Percentiles rank a stretch among this genome's conserved stretches.
Conservation (phyloP, 2,797 vertebrate species). For the Chrysocyon brachyurus region DNA sequence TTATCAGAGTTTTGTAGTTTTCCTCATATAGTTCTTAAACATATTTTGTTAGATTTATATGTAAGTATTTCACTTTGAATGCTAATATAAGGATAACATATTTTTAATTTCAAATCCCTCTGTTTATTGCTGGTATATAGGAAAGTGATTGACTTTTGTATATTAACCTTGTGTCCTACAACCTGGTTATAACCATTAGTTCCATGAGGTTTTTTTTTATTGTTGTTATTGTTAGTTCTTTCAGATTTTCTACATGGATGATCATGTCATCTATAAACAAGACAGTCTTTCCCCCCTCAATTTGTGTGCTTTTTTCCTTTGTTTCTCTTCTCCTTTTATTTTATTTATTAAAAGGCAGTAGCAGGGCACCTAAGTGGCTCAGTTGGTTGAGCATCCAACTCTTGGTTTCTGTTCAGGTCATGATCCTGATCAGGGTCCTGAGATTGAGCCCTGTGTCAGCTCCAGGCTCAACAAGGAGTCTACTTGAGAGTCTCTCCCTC, state of each 20-base stretch:
- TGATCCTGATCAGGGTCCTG: no score
- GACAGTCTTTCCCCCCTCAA: background rate
- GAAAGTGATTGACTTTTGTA: background rate
- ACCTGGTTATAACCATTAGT: background rate
- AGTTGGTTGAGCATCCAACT: background rate
- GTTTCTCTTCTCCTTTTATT: background rate
- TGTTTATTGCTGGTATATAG: background rate
- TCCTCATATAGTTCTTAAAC: background rate
- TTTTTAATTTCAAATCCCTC: background rate
- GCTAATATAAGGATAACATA: background rate
- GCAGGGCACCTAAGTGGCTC: background rate
- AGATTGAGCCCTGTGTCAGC: no score
- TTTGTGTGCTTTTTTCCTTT: background rate
- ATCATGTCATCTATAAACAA: background rate
- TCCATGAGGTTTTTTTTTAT: background rate
- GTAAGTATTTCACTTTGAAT: background rate
- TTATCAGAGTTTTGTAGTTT: background rate
- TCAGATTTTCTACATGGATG: background rate
- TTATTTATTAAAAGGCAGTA: background rate
- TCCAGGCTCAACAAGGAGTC: no score
- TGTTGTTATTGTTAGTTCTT: background rate
- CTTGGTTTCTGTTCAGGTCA: background rate
- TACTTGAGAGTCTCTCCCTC: no score
- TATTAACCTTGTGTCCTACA: background rate
- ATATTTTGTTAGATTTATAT: conserved; percentile 20